Percentiles rank a stretch among this genome's conserved stretches.
These are phyloP conservation scores for Eupeodes luniger DNA, from an alignment of 2,888 invertebrate genomes.

Conservation along the genomic window DNA sequence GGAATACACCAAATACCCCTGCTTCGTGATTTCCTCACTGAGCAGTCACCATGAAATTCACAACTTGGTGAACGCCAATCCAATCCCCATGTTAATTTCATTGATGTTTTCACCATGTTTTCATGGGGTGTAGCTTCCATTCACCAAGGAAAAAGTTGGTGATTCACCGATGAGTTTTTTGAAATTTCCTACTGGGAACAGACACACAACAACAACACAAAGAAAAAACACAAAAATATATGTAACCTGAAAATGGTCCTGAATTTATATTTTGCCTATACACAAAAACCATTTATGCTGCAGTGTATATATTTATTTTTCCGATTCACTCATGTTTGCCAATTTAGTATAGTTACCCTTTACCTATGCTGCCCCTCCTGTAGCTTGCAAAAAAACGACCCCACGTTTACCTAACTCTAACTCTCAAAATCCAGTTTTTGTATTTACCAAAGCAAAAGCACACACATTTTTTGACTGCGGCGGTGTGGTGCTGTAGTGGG, in stretches of 20 bases:
- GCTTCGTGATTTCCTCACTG: too few relatives aligned
- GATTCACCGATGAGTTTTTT: too few relatives aligned
- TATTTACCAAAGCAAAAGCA: slow-evolving; percentile 22
- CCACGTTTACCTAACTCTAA: background rate
- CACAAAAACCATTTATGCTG: slow-evolving; percentile 33
- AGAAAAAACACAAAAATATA: background rate
- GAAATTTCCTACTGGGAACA: too few relatives aligned
- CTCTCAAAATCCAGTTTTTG: slow-evolving; percentile 12
- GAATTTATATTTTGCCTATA: slow-evolving; percentile 66
- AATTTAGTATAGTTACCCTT: slow-evolving; percentile 53
- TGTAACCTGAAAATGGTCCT: slow-evolving; percentile 43
- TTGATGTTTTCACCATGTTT: too few relatives aligned
- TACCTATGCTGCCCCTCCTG: background rate
- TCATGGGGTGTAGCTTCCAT: too few relatives aligned
- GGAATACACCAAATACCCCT: too few relatives aligned
- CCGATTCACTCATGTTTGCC: slow-evolving; percentile 51
- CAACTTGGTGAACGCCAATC: too few relatives aligned
- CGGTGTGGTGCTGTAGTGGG: background rate
- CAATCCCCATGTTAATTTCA: too few relatives aligned
- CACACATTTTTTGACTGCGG: slow-evolving; percentile 42
- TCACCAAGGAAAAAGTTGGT: too few relatives aligned
- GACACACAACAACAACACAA: background rate
- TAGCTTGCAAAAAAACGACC: too few relatives aligned
- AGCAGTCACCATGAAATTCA: too few relatives aligned
- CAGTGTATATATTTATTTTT: slow-evolving; percentile 39